phyloP scores from a whole-genome alignment of 2,797 vertebrate genomes.

The Tolypeutes matacus region DNA sequence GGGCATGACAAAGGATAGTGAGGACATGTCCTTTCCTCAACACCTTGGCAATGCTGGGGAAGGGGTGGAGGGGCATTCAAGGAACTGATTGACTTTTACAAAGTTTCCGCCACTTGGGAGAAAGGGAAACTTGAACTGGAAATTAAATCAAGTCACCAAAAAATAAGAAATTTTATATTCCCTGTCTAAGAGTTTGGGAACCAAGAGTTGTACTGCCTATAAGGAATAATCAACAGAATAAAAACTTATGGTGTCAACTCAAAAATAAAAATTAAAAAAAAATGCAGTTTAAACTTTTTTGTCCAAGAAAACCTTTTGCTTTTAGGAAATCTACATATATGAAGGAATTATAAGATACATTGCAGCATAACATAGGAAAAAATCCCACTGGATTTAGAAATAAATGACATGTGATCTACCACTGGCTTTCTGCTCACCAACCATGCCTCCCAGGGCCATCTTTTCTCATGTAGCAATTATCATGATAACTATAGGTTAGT shows the following conservation, averaged over 20 bases:
- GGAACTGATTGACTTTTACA: not conserved
- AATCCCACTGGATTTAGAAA: not conserved
- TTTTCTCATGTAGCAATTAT: not conserved
- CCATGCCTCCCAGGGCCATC: not conserved
- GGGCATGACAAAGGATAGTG: too few relatives aligned
- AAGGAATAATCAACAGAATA: accelerated
- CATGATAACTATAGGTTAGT: not conserved
- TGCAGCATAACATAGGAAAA: not conserved
- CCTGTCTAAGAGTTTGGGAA: not conserved
- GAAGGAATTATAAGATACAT: not conserved
- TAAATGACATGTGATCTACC: not conserved
- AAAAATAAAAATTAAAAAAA: too few relatives aligned
- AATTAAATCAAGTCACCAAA: not conserved
- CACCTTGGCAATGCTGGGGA: accelerated
- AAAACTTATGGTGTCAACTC: too few relatives aligned
- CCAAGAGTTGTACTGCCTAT: too few relatives aligned
- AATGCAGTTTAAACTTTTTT: not conserved
- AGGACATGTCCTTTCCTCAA: not conserved
- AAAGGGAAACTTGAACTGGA: not conserved
- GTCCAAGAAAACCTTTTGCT: not conserved
- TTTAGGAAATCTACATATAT: not conserved
- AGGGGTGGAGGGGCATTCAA: accelerated
- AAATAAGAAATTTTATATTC: not conserved
- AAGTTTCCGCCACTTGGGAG: not conserved
- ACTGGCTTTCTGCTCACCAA: not conserved